Evolutionary conservation across 2,797 vertebrate genomes (phyloP).

Genomic region (Semotilus atromaculatus): DNA sequence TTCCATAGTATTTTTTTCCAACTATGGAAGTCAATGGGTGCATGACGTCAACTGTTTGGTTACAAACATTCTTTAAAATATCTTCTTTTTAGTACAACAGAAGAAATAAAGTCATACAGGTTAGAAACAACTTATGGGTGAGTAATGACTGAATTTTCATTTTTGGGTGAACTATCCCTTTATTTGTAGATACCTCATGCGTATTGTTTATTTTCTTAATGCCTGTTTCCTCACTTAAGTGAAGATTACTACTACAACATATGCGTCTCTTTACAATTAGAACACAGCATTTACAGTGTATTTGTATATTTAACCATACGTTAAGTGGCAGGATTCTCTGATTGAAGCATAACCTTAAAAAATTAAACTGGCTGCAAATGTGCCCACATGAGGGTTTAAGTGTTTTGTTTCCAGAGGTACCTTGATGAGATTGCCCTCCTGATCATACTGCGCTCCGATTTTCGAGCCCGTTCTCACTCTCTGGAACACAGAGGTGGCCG

Average conservation of each 20-base stretch:
- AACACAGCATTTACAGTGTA: neutral
- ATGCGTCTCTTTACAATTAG: neutral
- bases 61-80: no score
- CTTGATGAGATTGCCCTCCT: slow-evolving; percentile 82
- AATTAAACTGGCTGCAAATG: neutral
- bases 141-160: no score
- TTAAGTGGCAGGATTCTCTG: neutral
- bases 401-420: slow-evolving; percentile 56
- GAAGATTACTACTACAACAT: neutral
- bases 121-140: no score
- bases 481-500: slow-evolving; percentile 76
- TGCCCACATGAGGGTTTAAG: neutral
- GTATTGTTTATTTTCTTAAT: neutral
- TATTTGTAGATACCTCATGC: neutral
- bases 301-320: neutral
- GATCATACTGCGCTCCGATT: slow-evolving; percentile 79
- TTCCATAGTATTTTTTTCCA: no score
- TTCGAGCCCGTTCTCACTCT: slow-evolving; percentile 78
- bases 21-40: no score
- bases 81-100: no score
- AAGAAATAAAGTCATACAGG: no score
- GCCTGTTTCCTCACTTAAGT: neutral
- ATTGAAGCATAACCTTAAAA: neutral
- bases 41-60: no score
- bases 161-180: no score